These are phyloP conservation scores for Diadophis punctatus DNA, from an alignment of 2,113 vertebrate species.

Conservation along the genomic window DNA sequence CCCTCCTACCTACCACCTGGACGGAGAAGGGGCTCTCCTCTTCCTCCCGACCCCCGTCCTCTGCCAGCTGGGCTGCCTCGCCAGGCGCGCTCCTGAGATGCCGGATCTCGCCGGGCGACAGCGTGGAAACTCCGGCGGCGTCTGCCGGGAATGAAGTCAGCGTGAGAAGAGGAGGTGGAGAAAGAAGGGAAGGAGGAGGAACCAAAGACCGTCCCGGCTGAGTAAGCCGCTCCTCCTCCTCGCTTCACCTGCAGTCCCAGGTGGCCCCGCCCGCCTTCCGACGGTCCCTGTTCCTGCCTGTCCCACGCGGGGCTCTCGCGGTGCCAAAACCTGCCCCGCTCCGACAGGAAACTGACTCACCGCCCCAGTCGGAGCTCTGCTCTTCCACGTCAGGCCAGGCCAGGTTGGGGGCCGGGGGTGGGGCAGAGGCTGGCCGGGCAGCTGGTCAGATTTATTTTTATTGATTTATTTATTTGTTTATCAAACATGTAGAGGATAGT, in stretches of 20 bases:
- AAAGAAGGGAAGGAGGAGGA: background rate
- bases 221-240: slow-evolving; percentile 62
- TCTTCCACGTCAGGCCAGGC: background rate
- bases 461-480: too few species aligned
- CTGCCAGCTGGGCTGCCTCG: background rate
- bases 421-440: background rate
- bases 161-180: background rate
- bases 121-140: background rate
- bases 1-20: background rate
- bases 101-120: background rate
- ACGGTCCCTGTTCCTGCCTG: slow-evolving; percentile 21
- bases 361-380: too few species aligned
- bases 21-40: rapidly evolving
- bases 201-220: slow-evolving; percentile 42
- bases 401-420: background rate
- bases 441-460: background rate
- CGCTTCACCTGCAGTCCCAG: slow-evolving; percentile 63
- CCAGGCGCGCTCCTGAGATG: background rate
- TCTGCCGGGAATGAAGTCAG: slow-evolving; percentile 55
- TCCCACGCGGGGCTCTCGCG: slow-evolving; percentile 48
- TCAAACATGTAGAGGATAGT: too few species aligned
- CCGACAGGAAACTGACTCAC: background rate
- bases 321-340: rapidly evolving
- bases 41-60: rapidly evolving
- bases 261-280: slow-evolving; percentile 31